Percentiles rank a stretch among this genome's conserved stretches.
These are phyloP conservation scores for Ptiloglossa arizonensis DNA, from an alignment of 1,140 invertebrate species.

Conservation along the genomic window DNA sequence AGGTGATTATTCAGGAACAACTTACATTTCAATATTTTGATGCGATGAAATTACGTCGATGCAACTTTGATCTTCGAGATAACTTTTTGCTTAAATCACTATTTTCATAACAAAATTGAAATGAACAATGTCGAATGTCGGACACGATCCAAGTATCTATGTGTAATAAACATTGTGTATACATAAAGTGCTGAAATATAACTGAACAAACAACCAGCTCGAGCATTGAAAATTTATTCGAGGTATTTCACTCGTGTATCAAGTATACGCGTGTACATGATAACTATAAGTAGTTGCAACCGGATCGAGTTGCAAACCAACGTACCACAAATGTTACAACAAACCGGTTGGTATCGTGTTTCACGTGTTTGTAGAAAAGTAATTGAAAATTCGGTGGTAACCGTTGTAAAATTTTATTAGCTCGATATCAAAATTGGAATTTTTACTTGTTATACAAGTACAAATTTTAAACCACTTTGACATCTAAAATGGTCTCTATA, in stretches of 20 bases:
- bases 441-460: no score
- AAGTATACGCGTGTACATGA: not conserved
- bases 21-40: no score
- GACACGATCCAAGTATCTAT: not conserved
- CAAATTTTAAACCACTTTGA: no score
- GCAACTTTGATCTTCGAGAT: no score
- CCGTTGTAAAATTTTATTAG: not conserved
- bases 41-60: no score
- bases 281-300: conserved; percentile 17
- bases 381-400: conserved; percentile 7
- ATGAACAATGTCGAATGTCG: not conserved
- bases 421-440: no score
- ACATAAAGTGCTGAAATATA: not conserved
- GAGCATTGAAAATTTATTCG: conserved; percentile 6
- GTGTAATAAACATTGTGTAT: no score
- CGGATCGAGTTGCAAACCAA: conserved; percentile 21
- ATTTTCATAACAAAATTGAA: not conserved
- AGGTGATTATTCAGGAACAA: no score
- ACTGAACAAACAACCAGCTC: not conserved
- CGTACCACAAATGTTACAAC: conserved; percentile 30
- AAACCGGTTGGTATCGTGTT: conserved; percentile 21
- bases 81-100: not conserved
- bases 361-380: not conserved
- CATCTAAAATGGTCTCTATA: no score
- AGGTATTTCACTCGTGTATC: not conserved